These are phyloP conservation scores for Takifugu flavidus DNA, from an alignment of 2,113 vertebrate species.

Conservation along the genomic window DNA sequence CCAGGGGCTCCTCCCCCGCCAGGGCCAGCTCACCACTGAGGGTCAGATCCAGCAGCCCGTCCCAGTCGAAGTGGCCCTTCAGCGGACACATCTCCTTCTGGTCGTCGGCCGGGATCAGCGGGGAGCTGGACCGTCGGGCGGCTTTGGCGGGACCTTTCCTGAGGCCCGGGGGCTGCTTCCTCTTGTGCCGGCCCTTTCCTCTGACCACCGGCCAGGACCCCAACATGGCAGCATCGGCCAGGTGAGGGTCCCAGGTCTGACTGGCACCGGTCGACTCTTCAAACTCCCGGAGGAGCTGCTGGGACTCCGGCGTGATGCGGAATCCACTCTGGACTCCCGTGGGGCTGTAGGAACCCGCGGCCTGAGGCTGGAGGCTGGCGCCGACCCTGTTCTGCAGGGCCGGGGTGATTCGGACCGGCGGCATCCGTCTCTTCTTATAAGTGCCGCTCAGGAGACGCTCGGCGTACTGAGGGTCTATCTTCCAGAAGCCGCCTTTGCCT, in stretches of 20 bases:
- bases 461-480: constrained; percentile 90
- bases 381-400: constrained; percentile 73
- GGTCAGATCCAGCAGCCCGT: constrained; percentile 84
- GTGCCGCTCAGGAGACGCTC: constrained; percentile 85
- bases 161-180: constrained; percentile 73
- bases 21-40: constrained; percentile 82
- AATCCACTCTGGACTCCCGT: constrained; percentile 28
- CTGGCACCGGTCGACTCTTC: constrained; percentile 78
- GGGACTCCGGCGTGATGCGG: constrained; percentile 74
- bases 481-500: constrained; percentile 95
- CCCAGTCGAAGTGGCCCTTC: constrained; percentile 95
- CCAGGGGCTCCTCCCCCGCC: constrained; percentile 79
- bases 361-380: constrained; percentile 4
- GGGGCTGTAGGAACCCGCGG: constrained; percentile 14
- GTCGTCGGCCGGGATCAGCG: constrained; percentile 81
- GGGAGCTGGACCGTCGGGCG: constrained; percentile 71
- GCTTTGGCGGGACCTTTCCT: constrained; percentile 69
- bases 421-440: constrained; percentile 85
- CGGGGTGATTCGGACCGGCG: constrained; percentile 85
- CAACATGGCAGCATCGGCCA: constrained; percentile 65
- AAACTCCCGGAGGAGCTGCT: constrained; percentile 83
- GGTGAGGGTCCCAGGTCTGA: constrained; percentile 71
- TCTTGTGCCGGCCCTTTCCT: constrained; percentile 68
- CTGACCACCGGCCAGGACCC: constrained; percentile 61
- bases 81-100: constrained; percentile 83